Evolutionary conservation across 1,140 invertebrate species (phyloP).

Genomic region (Myzus persicae): DNA sequence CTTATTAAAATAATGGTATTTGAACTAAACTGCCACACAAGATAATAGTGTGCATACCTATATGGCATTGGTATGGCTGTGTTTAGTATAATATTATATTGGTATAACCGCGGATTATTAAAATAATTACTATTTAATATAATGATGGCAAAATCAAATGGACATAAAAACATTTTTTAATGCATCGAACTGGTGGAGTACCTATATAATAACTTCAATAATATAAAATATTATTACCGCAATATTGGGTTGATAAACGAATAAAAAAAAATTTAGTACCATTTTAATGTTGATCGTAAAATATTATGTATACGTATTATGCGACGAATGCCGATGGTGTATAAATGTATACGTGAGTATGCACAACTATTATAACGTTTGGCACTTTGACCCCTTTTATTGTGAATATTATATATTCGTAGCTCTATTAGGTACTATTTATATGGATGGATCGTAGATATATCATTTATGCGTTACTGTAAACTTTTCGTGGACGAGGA

Average conservation of each 20-base stretch:
- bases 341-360: background rate
- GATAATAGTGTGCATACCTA: background rate
- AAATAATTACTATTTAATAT: conserved; percentile 8
- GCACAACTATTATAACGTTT: background rate
- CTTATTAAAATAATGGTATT: conserved; percentile 13
- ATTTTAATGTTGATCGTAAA: conserved; percentile 17
- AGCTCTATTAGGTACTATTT: background rate
- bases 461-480: background rate
- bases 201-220: background rate
- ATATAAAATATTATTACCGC: background rate
- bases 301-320: background rate
- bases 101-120: background rate
- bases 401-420: background rate
- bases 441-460: background rate
- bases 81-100: background rate
- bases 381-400: background rate
- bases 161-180: conserved; percentile 18
- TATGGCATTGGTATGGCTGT: too few species aligned
- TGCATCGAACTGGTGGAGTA: background rate
- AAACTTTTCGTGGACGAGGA: background rate
- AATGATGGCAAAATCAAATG: background rate
- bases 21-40: background rate
- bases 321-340: background rate
- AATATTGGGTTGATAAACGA: conserved; percentile 9
- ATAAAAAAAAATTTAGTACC: background rate